Conservation (phyloP, 2,888 invertebrate genomes). For the Caenorhabditis sp. region DNA sequence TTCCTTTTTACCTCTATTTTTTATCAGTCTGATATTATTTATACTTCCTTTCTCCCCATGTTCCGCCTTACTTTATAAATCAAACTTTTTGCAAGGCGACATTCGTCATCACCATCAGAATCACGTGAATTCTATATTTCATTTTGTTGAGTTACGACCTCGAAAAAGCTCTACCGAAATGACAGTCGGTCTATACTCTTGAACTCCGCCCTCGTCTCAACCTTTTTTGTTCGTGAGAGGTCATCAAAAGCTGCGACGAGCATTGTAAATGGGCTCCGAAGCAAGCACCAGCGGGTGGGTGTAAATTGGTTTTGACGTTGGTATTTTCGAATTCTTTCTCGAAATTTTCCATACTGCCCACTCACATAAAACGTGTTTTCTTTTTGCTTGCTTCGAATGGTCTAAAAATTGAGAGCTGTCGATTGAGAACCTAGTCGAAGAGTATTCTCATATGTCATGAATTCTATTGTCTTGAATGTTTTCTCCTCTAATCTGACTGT, state of each 20-base stretch:
- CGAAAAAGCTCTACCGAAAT: neutral
- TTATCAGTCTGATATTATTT: constrained; percentile 17
- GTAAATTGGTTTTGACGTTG: constrained; percentile 9
- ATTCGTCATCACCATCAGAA: constrained; percentile 10
- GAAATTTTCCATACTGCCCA: neutral
- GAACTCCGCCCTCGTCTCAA: neutral
- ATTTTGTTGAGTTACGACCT: constrained; percentile 6
- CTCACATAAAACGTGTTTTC: constrained; percentile 17
- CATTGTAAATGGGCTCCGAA: neutral
- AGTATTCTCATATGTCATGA: neutral
- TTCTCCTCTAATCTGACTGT: neutral
- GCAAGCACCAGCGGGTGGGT: constrained; percentile 1
- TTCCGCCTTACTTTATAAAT: constrained; percentile 22
- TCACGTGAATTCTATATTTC: constrained; percentile 1
- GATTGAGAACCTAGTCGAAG: neutral
- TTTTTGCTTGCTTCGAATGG: neutral
- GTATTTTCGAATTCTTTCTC: neutral
- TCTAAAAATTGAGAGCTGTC: neutral
- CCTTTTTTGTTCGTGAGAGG: neutral
- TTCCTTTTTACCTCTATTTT: constrained; percentile 18
- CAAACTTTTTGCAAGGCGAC: constrained; percentile 7
- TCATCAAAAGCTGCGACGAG: neutral
- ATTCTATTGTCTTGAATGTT: neutral
- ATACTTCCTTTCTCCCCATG: neutral
- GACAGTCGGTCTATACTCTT: neutral